phyloP scores from a whole-genome alignment of 2,113 vertebrate genomes.

The Clarias macrocephalus region DNA sequence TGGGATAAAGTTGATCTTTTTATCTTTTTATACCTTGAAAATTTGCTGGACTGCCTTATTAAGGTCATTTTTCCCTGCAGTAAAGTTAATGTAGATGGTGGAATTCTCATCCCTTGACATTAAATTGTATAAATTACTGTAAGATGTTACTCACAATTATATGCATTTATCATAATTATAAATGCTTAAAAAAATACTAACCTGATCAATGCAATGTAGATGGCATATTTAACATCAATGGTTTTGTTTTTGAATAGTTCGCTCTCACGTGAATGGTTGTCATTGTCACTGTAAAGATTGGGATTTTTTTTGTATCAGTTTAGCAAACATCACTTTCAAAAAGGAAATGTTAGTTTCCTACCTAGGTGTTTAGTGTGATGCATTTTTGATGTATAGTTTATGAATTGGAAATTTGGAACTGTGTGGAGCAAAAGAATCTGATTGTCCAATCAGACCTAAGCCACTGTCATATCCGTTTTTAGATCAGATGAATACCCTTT shows the following conservation, averaged over 20 bases:
- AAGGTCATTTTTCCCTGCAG: conserved; percentile 60
- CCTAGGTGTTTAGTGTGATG: not conserved
- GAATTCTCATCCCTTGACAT: conserved; percentile 67
- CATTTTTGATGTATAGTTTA: not conserved
- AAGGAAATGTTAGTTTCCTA: not conserved
- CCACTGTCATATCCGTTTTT: not conserved
- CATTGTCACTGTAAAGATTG: no score
- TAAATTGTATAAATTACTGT: not conserved
- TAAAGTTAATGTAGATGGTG: conserved; percentile 76
- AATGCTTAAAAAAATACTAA: conserved; percentile 45
- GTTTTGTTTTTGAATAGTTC: conserved; percentile 43
- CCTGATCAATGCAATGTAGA: conserved; percentile 69
- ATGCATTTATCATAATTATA: not conserved
- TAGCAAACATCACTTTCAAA: no score
- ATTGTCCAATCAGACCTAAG: no score
- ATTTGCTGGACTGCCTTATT: conserved; percentile 64
- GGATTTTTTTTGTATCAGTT: no score
- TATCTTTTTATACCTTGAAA: conserved; percentile 62
- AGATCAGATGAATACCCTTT: not conserved
- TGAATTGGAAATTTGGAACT: not conserved
- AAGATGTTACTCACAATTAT: not conserved
- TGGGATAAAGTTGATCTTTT: not conserved
- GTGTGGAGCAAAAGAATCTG: not conserved
- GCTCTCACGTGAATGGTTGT: conserved; percentile 19
- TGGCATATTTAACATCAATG: conserved; percentile 70